A percentile compares a stretch with the other conserved stretches of the same genome.
phyloP scores from a whole-genome alignment of 2,797 vertebrate genomes.

The Coreius guichenoti region DNA sequence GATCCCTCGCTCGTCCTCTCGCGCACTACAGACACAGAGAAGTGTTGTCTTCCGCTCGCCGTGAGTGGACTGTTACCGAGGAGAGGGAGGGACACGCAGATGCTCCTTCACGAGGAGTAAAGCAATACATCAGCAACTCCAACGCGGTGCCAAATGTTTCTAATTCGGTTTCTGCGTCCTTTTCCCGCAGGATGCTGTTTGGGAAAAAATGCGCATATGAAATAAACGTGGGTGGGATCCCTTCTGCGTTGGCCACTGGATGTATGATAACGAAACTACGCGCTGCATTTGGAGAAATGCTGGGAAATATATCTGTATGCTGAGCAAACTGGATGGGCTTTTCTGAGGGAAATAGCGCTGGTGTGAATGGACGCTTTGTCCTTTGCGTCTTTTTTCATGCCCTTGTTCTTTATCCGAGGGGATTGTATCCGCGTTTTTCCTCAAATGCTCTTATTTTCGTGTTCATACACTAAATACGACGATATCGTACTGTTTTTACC shows the following conservation, averaged over 20 bases:
- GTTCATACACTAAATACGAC: background rate
- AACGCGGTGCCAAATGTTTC: conserved; percentile 26
- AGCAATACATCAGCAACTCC: conserved; percentile 38
- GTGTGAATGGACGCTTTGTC: conserved; percentile 46
- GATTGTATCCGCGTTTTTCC: background rate
- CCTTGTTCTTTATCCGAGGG: background rate
- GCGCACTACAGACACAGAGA: conserved; percentile 3
- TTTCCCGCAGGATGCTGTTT: conserved; percentile 20
- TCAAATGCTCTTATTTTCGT: background rate
- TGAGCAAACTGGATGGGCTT: conserved; percentile 4
- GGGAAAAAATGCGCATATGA: conserved; percentile 22
- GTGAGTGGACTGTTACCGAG: conserved; percentile 44
- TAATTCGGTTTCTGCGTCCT: conserved; percentile 26
- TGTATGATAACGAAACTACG: background rate
- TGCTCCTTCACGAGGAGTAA: conserved; percentile 10
- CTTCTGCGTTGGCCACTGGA: conserved; percentile 18
- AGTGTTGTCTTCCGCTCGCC: conserved; percentile 26
- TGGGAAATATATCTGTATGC: background rate
- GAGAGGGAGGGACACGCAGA: conserved; percentile 30
- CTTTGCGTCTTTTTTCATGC: conserved; percentile 2
- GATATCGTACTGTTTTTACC: background rate
- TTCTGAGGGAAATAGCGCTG: conserved; percentile 16
- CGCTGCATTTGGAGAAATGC: background rate
- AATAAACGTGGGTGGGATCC: conserved; percentile 29
- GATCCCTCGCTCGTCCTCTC: background rate